A percentile compares a stretch with the other conserved stretches of the same genome.
Conservation (phyloP, 2,113 vertebrate genomes). For the Dipodomys stephensi region DNA sequence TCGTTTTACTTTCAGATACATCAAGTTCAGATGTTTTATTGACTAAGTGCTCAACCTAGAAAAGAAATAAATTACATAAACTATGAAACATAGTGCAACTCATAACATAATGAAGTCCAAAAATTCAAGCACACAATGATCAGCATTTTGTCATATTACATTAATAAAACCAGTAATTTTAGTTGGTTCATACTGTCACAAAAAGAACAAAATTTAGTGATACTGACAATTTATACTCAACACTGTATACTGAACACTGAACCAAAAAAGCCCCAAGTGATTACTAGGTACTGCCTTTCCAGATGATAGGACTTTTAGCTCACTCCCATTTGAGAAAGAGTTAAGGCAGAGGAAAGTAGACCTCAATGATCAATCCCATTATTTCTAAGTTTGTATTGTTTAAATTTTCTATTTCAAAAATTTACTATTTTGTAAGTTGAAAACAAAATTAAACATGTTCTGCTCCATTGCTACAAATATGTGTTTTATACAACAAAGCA, state of each 20-base stretch:
- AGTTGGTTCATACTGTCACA: constrained; percentile 41
- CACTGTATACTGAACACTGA: not conserved
- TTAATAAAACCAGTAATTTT: constrained; percentile 45
- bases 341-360: constrained; percentile 15
- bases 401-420: constrained; percentile 40
- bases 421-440: constrained; percentile 23
- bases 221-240: constrained; percentile 17
- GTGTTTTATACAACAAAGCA: not conserved
- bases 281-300: not conserved
- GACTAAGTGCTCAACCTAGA: constrained; percentile 87
- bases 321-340: not conserved
- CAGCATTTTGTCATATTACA: not conserved
- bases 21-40: constrained; percentile 87
- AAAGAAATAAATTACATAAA: constrained; percentile 28
- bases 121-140: constrained; percentile 60
- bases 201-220: constrained; percentile 40
- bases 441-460: constrained; percentile 55
- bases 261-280: constrained; percentile 12
- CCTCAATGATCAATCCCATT: constrained; percentile 19
- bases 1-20: constrained; percentile 89
- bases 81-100: constrained; percentile 16
- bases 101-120: constrained; percentile 17
- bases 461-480: constrained; percentile 34
- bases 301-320: not conserved
- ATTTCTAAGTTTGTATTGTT: constrained; percentile 47